Evolutionary conservation across 1,140 invertebrate genomes (phyloP).

Genomic region (Dendrolimus kikuchii): DNA sequence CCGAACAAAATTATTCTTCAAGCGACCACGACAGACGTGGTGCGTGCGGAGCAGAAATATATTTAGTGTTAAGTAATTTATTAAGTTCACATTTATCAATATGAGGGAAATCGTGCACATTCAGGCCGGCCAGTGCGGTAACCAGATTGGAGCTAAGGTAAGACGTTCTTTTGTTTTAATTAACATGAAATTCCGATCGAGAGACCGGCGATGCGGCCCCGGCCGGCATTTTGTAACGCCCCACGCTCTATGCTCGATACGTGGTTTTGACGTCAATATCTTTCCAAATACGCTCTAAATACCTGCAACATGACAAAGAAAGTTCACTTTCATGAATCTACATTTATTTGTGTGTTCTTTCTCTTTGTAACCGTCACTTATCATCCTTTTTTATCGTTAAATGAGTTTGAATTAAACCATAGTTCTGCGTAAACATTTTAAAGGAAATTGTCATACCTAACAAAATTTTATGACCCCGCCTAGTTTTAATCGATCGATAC

Average conservation of each 20-base stretch:
- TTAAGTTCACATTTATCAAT: slow-evolving; percentile 64
- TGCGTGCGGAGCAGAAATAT: slow-evolving; percentile 62
- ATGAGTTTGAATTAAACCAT: too few species aligned
- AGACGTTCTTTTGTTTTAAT: slow-evolving; percentile 48
- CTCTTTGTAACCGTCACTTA: too few species aligned
- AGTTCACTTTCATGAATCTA: too few species aligned
- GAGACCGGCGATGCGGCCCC: slow-evolving; percentile 20
- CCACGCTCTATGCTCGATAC: slow-evolving; percentile 13
- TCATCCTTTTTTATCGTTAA: too few species aligned
- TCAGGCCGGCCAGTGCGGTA: slow-evolving; percentile 89
- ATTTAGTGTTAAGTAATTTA: slow-evolving; percentile 66
- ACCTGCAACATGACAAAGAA: too few species aligned
- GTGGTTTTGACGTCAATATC: slow-evolving; percentile 8
- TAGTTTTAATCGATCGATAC: too few species aligned
- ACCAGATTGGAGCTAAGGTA: slow-evolving; percentile 89
- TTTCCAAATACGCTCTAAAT: slow-evolving; percentile 1
- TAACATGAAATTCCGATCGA: slow-evolving; percentile 25
- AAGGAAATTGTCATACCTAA: too few species aligned
- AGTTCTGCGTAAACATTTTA: too few species aligned
- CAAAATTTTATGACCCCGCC: too few species aligned
- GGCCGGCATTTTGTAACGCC: slow-evolving; percentile 69
- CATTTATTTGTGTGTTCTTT: too few species aligned
- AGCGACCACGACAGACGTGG: slow-evolving; percentile 62
- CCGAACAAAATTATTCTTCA: slow-evolving; percentile 60
- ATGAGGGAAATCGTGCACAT: slow-evolving; percentile 96